Base-by-base conservation (phyloP, 2,888 invertebrate species). In the Octonoba sinensis region DNA sequence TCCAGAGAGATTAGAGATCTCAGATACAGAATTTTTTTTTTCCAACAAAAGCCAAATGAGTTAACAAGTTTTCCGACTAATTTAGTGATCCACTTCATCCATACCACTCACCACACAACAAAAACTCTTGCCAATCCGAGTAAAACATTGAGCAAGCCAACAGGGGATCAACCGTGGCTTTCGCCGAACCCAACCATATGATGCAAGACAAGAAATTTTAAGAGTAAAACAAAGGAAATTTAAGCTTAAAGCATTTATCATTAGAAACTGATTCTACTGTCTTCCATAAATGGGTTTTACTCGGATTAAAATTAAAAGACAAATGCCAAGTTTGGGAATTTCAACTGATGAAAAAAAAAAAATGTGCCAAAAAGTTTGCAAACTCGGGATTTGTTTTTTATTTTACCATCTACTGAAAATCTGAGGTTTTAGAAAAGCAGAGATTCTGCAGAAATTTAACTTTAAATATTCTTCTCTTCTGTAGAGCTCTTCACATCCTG, bases 131-230 rank as follows among this genome's bases (percentile, higher is more conserved):
- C 62, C 13, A n/a, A 27, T 56, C 73, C 12, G 69, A 73, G 69
- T 56, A 65, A 81, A 73, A 81, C 79, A 44, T 59, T 81, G 79
- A 69, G 79, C 62, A 64, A 81, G 79, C 73, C 69, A 69, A 22
- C 69, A 46, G 57, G 69, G 79, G 79, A 73, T 73, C 73, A 8
- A 8, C 73, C 73, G 49, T 16, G 64, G 79, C 73, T 73, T 64
- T 46, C 36, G 4, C 56, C 57, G n/a, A 36, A 73, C 79, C 64
- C 79, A 81, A 81, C 79, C 67, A 56, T 36, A 27, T 54, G 15
- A 27, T 67, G 64, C 67, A 81, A 73, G 59, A 36, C 36, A 57
- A n/a, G n/a, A 8, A 56, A 22, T 18, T 22, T 22, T 56, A 56
- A 59, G 44, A 44, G 22, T 22, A 20, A 59, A 18, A 13, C 18